Percentiles rank a stretch among this genome's conserved stretches.
Evolutionary conservation across 2,113 vertebrate genomes (phyloP).

Genomic region (Abramis brama): DNA sequence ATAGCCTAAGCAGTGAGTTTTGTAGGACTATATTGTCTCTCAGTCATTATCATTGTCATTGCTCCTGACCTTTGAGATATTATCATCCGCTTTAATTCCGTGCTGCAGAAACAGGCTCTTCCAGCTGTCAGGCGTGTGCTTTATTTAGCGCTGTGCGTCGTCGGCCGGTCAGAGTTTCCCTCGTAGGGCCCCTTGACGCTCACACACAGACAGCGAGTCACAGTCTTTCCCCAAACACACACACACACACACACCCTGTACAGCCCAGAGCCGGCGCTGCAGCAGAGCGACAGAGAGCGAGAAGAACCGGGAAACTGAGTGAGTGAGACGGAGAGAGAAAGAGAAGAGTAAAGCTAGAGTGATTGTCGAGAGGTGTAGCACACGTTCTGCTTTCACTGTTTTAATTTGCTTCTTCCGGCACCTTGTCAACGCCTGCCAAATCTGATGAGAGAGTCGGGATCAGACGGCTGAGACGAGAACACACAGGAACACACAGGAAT

Average conservation of each 20-base stretch:
- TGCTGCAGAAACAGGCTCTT: constrained; percentile 18
- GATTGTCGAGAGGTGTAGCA: constrained; percentile 21
- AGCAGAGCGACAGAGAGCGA: constrained; percentile 39
- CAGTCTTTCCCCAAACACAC: constrained; percentile 50
- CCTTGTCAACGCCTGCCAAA: neutral
- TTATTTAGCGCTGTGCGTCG: constrained; percentile 30
- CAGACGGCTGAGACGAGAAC: constrained; percentile 11
- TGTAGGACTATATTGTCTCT: neutral
- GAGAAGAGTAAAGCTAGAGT: neutral
- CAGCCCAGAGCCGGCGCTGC: constrained; percentile 52
- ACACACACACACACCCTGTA: constrained; percentile 37
- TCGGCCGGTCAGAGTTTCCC: constrained; percentile 53
- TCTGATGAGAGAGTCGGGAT: neutral
- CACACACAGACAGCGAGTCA: constrained; percentile 51
- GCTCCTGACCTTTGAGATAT: constrained; percentile 14
- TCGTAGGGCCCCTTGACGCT: constrained; percentile 56
- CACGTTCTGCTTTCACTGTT: constrained; percentile 32
- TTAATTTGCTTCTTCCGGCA: neutral
- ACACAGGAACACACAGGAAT: constrained; percentile 15
- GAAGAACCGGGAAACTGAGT: neutral
- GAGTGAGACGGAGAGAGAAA: neutral
- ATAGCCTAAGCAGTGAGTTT: neutral
- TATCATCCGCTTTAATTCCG: constrained; percentile 9
- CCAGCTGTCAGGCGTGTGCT: constrained; percentile 24
- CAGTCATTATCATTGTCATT: constrained; percentile 29